Base-by-base conservation (phyloP, 2,113 vertebrate genomes). In the Hiodon tergisus region DNA sequence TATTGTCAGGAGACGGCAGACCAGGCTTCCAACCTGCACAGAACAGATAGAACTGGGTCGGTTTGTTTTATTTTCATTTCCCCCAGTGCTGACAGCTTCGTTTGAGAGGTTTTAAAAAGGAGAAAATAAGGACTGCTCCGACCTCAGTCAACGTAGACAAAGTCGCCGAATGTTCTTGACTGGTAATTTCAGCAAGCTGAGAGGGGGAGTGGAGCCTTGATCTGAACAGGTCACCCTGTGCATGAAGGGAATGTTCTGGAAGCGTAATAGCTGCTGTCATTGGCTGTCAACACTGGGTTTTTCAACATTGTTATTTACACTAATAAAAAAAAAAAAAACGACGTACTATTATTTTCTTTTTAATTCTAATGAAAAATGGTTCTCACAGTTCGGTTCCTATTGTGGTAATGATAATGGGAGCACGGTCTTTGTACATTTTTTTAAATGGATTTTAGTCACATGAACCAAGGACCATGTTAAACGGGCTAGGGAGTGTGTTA, bases 21-120 rank as follows among this genome's bases (percentile, higher is more conserved):
- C 78, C 52, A 71, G 58, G 62, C 52, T 72, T 76, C 63, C 65
- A 62, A 81, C 83, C 80, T 82, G 75, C 70, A 76, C 68, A 73
- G 72, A 31, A 31, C 31, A 74, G 83, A 86, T 80, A 83, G 80
- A 89, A 85, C 73, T 87, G 75, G 87, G 85, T 86, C 84, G 84
- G 31, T 11, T 73, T 78, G 76, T 76, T 76, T 78, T 31, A 2
- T 31, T 31, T 31, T 31, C 31, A 31, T 31, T 31, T 31, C 31
- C 31, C 31, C 70, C 70, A 71, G 8, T 5, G 7, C 58, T 75
- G 78, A 73, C 77, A 75, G 76, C 69, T 80, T 76, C 72, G 80
- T 80, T 77, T 76, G 7, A 77, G 72, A 77, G 65, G 70, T 71
- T 61, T 11, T 72, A 67, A 47, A 58, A 75, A 52, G 76, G 8